Conservation (phyloP, 2,888 invertebrate genomes). For the Myopa tessellatipennis region DNA sequence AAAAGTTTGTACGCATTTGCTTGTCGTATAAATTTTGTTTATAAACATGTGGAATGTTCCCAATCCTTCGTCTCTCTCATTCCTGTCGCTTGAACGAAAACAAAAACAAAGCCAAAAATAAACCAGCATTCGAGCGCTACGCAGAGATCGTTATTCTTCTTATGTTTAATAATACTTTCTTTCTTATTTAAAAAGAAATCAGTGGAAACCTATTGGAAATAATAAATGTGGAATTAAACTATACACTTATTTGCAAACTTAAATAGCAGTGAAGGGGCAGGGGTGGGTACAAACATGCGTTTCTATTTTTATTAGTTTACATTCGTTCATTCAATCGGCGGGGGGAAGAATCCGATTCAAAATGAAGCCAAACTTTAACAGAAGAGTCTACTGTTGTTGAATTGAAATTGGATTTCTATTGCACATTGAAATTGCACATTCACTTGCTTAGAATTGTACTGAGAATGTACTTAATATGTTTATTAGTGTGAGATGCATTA, state of each 20-base stretch:
- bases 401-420: conserved; percentile 28
- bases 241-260: no score
- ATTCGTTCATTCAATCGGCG: no score
- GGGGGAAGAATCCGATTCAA: no score
- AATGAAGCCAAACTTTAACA: no score
- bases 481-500: no score
- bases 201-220: neutral
- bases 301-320: no score
- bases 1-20: conserved; percentile 48
- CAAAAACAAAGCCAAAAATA: no score
- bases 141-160: conserved; percentile 33
- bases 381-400: no score
- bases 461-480: conserved; percentile 8
- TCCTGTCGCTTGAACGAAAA: no score
- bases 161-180: conserved; percentile 33
- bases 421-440: conserved; percentile 30
- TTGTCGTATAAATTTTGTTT: conserved; percentile 35
- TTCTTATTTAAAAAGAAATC: neutral
- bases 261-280: no score
- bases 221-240: no score
- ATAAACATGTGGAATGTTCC: conserved; percentile 5
- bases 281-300: no score
- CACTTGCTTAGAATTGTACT: neutral
- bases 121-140: neutral
- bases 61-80: neutral